Evolutionary conservation across 2,113 vertebrate species (phyloP), one percentile per base, ranked within the genome.

Genomic region (Oxygymnocypris stewartii): DNA sequence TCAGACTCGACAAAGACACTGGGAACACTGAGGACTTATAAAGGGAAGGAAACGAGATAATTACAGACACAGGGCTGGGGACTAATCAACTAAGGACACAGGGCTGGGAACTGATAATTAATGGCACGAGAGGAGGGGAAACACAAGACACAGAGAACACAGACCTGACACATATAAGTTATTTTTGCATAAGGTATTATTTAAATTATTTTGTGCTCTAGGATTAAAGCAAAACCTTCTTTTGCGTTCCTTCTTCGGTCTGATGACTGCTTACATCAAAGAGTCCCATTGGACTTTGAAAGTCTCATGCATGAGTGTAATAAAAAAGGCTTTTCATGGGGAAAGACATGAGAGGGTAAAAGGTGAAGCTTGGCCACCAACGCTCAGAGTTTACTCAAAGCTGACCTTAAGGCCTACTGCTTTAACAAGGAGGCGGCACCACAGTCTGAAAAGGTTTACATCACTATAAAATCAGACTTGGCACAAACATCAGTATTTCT

Each of bases 401-500:
- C 94, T 95, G 95, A 96, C 95, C 96, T 94, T 88, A 85, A 93
- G 94, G 94, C 92, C 93, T 93, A 94, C 92, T 88, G 35, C 93
- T 95, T 93, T 93, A 95, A 93, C 93, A 94, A 92, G 93, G 94
- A 51, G 93, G 92, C 92, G 95, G 92, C 92, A 96, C 95, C 94
- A 92, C 93, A n/a, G 42, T 73, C 91, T 31, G 35, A 25, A 61
- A 85, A 75, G 37, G 3, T 92, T 96, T 94, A 95, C 92, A 95
- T 94, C 91, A 92, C 95, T 95, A 95, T 96, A 95, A 95, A 96
- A 95, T 95, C 95, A 95, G 95, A 94, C 57, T n/a, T 3, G 57
- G 20, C 57, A 61, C 57, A n/a, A 61, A 61, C 95, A 94, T 94
- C 95, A 95, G 76, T 54, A 95, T 96, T 95, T 96, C 94, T 95